Percentiles rank a stretch among this genome's conserved stretches.
phyloP scores from a whole-genome alignment of 2,888 invertebrate species.

The Oscheius sp. region DNA sequence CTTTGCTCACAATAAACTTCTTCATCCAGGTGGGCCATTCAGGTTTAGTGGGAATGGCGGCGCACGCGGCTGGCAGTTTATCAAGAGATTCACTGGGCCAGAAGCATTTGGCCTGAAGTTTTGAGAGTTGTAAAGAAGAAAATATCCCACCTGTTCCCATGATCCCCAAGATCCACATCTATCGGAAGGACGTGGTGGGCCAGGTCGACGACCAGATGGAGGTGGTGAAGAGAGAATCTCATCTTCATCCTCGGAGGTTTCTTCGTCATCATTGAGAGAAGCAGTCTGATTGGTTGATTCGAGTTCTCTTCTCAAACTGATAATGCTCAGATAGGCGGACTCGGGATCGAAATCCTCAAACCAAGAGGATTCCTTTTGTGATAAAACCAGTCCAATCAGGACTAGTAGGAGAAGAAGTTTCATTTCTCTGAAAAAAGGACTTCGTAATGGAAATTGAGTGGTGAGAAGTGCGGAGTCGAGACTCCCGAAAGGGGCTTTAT shows the following conservation, averaged over 20 bases:
- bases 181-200: conserved; percentile 6
- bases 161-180: conserved; percentile 20
- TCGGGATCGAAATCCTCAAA: conserved; percentile 22
- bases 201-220: not conserved
- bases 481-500: conserved; percentile 2
- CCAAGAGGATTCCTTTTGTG: conserved; percentile 5
- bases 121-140: too few species aligned
- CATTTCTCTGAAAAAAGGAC: conserved; percentile 1
- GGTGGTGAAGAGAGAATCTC: not conserved
- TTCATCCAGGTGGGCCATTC: conserved; percentile 33
- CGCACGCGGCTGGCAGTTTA: conserved; percentile 20
- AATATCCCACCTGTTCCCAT: conserved; percentile 22
- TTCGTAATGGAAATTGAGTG: not conserved
- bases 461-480: not conserved
- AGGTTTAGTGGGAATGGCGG: conserved; percentile 10
- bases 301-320: conserved; percentile 7
- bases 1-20: conserved; percentile 31
- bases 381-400: conserved; percentile 14
- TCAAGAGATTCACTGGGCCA: conserved; percentile 27
- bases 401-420: conserved; percentile 16
- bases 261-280: not conserved
- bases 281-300: conserved; percentile 3
- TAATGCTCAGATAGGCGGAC: conserved; percentile 5
- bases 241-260: not conserved
- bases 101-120: conserved; percentile 31